phyloP scores from a whole-genome alignment of 1,140 invertebrate genomes.

The Zaprionus lachaisei region DNA sequence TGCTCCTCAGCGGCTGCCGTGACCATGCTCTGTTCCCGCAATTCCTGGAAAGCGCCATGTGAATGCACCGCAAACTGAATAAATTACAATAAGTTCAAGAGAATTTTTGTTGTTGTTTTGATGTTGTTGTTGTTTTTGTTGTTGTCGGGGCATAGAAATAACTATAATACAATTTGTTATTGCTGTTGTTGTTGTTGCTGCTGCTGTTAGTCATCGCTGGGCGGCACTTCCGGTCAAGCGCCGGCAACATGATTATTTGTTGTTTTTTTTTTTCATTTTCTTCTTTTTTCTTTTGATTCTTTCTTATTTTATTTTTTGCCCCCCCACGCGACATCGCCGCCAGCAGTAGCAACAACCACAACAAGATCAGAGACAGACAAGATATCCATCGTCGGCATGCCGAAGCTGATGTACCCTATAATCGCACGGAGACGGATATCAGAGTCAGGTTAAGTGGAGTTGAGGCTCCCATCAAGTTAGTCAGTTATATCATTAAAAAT shows the following conservation, averaged over 20 bases:
- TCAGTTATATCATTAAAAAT: too few relatives aligned
- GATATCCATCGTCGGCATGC: background rate
- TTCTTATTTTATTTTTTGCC: constrained; percentile 36
- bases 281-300: constrained; percentile 4
- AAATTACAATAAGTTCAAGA: constrained; percentile 74
- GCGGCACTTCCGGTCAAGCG: constrained; percentile 49
- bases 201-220: constrained; percentile 42
- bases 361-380: background rate
- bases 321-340: constrained; percentile 39
- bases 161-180: constrained; percentile 20
- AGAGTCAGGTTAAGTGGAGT: background rate
- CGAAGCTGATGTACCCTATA: background rate
- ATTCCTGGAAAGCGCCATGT: constrained; percentile 87
- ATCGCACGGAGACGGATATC: background rate
- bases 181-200: constrained; percentile 18
- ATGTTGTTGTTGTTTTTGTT: constrained; percentile 19
- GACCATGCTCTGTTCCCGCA: constrained; percentile 92
- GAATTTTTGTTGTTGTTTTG: constrained; percentile 48
- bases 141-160: constrained; percentile 24
- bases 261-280: constrained; percentile 22
- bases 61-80: constrained; percentile 84
- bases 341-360: constrained; percentile 31
- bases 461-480: too few relatives aligned
- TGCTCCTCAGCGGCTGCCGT: constrained; percentile 88
- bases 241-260: constrained; percentile 40